These are phyloP conservation scores for Baryphthengus martii DNA, from an alignment of 2,113 vertebrate species.

Conservation along the genomic window DNA sequence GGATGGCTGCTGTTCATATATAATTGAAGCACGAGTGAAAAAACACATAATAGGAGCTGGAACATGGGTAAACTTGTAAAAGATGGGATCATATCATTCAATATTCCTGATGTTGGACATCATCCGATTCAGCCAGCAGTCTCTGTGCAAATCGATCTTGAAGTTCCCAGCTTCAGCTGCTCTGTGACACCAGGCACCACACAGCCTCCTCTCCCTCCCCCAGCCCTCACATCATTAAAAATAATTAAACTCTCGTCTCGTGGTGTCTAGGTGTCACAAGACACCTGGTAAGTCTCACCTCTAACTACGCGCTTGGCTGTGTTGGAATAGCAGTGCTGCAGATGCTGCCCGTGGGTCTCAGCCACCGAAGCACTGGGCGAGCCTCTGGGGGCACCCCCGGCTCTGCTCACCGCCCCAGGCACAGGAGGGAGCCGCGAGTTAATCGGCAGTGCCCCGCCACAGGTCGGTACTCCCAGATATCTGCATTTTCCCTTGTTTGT, in stretches of 20 bases:
- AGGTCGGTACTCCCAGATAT: background rate
- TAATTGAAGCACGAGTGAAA: background rate
- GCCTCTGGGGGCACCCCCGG: background rate
- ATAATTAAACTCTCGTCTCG: background rate
- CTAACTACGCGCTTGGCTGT: background rate
- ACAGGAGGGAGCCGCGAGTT: background rate
- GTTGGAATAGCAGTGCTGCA: background rate
- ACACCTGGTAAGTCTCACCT: constrained; percentile 52
- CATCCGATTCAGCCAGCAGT: background rate
- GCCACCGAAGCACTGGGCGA: accelerated
- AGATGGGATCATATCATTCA: accelerated
- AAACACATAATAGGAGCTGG: background rate
- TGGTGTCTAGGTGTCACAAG: constrained; percentile 36
- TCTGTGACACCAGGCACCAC: background rate
- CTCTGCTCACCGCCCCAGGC: background rate
- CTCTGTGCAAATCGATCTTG: background rate
- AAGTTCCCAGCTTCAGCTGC: background rate
- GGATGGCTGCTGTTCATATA: background rate
- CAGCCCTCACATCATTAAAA: constrained; percentile 25
- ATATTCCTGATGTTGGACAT: background rate
- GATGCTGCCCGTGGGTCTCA: background rate
- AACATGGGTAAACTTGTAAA: background rate
- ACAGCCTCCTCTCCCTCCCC: background rate
- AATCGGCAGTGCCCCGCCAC: background rate
- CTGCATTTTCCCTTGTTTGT: background rate